Conservation (phyloP, 37 sponge, comb jelly and placozoan species). For the Aphrocallistes beatrix region DNA sequence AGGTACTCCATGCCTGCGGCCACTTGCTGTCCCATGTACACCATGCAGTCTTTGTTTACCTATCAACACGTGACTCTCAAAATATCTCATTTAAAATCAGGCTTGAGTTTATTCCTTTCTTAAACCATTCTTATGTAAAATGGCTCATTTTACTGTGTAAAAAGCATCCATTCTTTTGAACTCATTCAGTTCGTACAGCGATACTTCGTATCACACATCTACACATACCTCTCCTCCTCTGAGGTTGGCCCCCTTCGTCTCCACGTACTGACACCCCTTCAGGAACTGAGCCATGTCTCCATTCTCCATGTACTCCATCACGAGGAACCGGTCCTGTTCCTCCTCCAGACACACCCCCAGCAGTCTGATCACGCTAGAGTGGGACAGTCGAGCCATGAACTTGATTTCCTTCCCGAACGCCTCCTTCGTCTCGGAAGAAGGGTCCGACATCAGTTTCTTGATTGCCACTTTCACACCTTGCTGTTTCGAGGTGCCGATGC, state of each 20-base stretch:
- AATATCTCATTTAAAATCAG: too few species aligned
- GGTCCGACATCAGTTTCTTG: constrained; percentile 42
- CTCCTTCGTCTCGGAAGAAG: constrained; percentile 9
- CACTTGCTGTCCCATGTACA: constrained; percentile 48
- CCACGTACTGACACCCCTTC: constrained; percentile 29
- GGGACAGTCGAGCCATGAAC: constrained; percentile 55
- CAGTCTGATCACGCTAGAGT: constrained; percentile 47
- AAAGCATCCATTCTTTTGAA: too few species aligned
- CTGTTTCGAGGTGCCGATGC: background rate
- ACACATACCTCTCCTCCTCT: background rate
- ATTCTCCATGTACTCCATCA: constrained; percentile 89
- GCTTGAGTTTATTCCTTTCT: too few species aligned
- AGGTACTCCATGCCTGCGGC: constrained; percentile 58
- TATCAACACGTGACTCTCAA: too few species aligned
- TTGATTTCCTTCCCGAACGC: constrained; percentile 63
- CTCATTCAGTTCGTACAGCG: too few species aligned
- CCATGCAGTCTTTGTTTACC: constrained; percentile 22
- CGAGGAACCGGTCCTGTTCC: constrained; percentile 28
- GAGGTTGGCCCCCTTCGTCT: background rate
- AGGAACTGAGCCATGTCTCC: constrained; percentile 70
- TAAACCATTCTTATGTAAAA: too few species aligned
- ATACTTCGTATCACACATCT: background rate
- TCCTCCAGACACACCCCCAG: constrained; percentile 38
- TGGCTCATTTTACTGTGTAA: too few species aligned
- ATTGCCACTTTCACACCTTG: constrained; percentile 41